phyloP scores from a whole-genome alignment of 35 echinoderm and acorn worm species.

The Strongylocentrotus purpuratus region DNA sequence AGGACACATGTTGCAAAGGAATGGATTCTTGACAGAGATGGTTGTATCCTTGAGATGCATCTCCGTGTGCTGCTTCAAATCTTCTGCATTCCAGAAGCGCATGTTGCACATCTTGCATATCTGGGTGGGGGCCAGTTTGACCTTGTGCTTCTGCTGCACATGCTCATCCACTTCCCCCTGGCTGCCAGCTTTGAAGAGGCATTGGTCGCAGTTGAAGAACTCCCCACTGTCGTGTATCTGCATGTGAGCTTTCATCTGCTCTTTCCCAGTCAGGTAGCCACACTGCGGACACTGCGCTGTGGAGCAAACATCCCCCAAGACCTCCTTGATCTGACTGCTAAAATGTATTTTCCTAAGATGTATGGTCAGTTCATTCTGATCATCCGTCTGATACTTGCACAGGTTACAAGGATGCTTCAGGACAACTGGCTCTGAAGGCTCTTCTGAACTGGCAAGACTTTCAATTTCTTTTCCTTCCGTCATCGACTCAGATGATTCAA shows the following conservation, averaged over 20 bases:
- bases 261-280: conserved; percentile 66
- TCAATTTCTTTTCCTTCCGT: not conserved
- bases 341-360: conserved; percentile 60
- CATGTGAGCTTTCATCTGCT: conserved; percentile 66
- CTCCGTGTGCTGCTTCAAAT: conserved; percentile 58
- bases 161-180: conserved; percentile 58
- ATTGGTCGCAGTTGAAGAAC: conserved; percentile 66
- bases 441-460: not conserved
- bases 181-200: conserved; percentile 55
- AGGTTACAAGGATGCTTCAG: conserved; percentile 55
- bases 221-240: conserved; percentile 67
- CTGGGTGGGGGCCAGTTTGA: conserved; percentile 41
- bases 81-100: conserved; percentile 48
- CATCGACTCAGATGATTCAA: conserved; percentile 31
- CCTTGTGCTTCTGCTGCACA: conserved; percentile 56
- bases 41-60: conserved; percentile 53
- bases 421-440: conserved; percentile 39
- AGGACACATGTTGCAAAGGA: conserved; percentile 74
- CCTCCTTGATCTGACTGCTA: conserved; percentile 23
- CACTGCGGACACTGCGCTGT: conserved; percentile 71
- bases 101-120: conserved; percentile 53
- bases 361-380: conserved; percentile 31
- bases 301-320: conserved; percentile 25
- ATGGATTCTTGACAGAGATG: conserved; percentile 63
- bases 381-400: conserved; percentile 42